Evolutionary conservation across 37 sponge, comb jelly and placozoan species (phyloP), one percentile per base, ranked within the genome.

Genomic region (Axinella damicornis): DNA sequence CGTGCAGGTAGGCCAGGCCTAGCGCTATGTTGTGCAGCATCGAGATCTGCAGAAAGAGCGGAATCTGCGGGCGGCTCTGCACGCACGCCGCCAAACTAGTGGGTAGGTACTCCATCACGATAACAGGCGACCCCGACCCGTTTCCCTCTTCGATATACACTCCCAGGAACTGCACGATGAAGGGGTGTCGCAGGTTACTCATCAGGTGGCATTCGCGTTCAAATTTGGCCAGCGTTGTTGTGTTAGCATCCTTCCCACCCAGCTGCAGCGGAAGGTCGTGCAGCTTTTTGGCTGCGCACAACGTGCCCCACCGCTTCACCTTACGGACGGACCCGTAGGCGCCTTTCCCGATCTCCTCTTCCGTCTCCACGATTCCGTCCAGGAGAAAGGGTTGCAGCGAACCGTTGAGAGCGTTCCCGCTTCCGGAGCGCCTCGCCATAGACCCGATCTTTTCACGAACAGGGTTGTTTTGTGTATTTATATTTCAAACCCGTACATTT

Each of bases 81-180:
- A 86, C 58, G 34, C 78, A 71, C n/a, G n/a, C 46, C 18, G 86
- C 56, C 28, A 86, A 72, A n/a, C 79, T 78, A 11, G 32, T 69
- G 69, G 86, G 86, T n/a, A 86, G 71, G 71, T 70, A 86, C 61
- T 86, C 86, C 86, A 86, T 86, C 16, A 86, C 69, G 19, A 86
- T 74, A 22, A 86, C 71, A 12, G 84, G 84, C 2, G 55, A 32
- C 20, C 60, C 61, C 24, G 78, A 37, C 9, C 46, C 46, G 46
- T 46, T 46, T n/a, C 34, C 62, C 52, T 38, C 63, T 31, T 79
- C 73, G 22, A 69, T 65, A 52, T 65, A 63, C 16, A 76, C 82
- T 0, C 83, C 88, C 20, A 88, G 39, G 32, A 87, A 87, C 82
- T 87, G 88, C 30, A 87, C 88, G 71, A 87, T 80, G 68, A 65